A percentile compares a stretch with the other conserved stretches of the same genome.
Evolutionary conservation across 2,797 vertebrate species (phyloP).

Genomic region (Coluber constrictor): DNA sequence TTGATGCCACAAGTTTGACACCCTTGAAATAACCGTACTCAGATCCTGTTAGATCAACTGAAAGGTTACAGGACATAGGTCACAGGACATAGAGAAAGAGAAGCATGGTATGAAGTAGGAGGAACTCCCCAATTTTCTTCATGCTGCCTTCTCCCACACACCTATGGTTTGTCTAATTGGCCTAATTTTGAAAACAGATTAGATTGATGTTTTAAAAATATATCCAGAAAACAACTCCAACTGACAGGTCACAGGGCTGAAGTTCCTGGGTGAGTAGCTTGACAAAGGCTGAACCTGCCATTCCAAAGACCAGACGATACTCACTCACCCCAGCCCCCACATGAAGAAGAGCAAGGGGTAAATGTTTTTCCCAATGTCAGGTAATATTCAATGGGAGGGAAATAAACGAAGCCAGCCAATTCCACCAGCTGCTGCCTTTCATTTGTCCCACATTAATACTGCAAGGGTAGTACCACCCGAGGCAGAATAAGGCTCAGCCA

Average conservation of each 20-base stretch:
- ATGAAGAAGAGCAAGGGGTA: neutral
- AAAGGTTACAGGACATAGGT: neutral
- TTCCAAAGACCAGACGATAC: neutral
- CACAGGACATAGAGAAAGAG: neutral
- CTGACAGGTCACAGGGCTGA: neutral
- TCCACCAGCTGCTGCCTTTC: neutral
- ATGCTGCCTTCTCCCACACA: neutral
- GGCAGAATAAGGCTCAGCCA: neutral
- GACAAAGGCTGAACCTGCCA: neutral
- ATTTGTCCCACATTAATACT: neutral
- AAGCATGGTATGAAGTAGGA: neutral
- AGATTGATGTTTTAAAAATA: neutral
- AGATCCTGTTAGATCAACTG: neutral
- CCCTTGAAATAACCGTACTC: neutral
- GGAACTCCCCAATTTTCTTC: neutral
- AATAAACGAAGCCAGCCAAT: neutral
- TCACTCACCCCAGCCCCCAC: neutral
- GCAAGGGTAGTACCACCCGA: neutral
- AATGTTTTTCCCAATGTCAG: neutral
- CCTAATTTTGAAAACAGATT: neutral
- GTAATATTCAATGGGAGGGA: neutral
- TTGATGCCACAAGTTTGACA: no score
- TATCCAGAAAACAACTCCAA: neutral
- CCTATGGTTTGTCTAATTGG: neutral
- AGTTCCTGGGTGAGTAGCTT: neutral